These are phyloP conservation scores for Aptenodytes forsteri DNA, from an alignment of 2,113 vertebrate species.

Conservation along the genomic window DNA sequence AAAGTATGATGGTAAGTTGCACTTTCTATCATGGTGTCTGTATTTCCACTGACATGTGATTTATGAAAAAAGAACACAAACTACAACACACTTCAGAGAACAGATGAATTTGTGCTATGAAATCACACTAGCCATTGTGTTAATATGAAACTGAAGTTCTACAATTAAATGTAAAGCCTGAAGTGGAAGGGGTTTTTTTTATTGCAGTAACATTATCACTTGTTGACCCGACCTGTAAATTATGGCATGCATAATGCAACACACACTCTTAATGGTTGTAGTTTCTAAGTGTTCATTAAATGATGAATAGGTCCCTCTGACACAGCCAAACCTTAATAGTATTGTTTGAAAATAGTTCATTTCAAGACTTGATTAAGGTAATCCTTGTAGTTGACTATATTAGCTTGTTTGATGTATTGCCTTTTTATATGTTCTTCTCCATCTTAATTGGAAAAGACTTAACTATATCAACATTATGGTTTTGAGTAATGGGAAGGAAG, in stretches of 20 bases:
- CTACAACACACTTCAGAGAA: neutral
- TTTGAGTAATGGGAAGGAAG: neutral
- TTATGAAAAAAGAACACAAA: neutral
- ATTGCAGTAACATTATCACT: neutral
- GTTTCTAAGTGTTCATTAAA: neutral
- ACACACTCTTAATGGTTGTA: neutral
- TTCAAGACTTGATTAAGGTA: neutral
- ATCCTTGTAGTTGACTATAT: neutral
- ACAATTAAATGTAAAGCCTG: neutral
- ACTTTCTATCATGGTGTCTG: neutral
- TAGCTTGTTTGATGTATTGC: neutral
- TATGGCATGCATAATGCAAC: neutral
- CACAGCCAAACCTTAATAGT: neutral
- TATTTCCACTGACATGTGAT: neutral
- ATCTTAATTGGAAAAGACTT: slow-evolving; percentile 14
- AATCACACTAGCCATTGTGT: neutral
- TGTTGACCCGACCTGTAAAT: neutral
- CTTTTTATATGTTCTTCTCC: neutral
- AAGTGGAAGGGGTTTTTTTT: neutral
- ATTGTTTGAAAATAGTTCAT: slow-evolving; percentile 32
- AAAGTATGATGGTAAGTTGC: neutral
- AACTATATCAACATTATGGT: neutral
- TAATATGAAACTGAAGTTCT: neutral
- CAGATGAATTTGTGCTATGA: neutral
- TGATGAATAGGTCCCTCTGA: slow-evolving; percentile 6